Percentiles rank a stretch among this genome's conserved stretches.
Conservation (phyloP, 2,113 vertebrate genomes). For the Tenrec ecaudatus region DNA sequence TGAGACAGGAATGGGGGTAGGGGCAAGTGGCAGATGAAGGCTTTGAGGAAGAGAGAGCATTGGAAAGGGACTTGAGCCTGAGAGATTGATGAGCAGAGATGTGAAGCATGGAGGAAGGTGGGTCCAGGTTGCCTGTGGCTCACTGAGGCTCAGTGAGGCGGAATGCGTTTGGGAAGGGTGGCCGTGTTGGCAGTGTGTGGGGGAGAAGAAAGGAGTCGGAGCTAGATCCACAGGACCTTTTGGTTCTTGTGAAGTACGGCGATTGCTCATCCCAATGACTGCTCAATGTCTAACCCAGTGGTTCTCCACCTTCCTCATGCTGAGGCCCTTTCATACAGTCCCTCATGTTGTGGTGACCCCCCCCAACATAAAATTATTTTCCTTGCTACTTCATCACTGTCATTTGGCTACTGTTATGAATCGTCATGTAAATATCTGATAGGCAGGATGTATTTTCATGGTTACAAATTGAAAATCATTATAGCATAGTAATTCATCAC, state of each 20-base stretch:
- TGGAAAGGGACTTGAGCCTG: not conserved
- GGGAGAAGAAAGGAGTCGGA: not conserved
- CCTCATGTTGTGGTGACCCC: no score
- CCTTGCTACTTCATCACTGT: no score
- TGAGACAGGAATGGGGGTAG: fast-evolving
- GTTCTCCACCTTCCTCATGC: no score
- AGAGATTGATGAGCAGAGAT: not conserved
- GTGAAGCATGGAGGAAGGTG: not conserved
- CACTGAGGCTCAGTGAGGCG: not conserved
- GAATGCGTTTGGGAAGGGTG: not conserved
- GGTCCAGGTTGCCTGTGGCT: not conserved
- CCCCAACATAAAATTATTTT: no score
- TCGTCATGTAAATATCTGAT: no score
- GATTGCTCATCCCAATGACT: not conserved
- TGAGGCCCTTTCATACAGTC: no score
- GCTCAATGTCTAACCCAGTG: not conserved
- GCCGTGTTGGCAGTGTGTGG: not conserved
- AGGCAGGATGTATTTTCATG: no score
- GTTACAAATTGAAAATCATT: no score
- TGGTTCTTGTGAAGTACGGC: not conserved
- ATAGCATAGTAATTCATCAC: no score
- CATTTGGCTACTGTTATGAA: no score
- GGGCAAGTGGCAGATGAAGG: not conserved
- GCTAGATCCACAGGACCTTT: not conserved
- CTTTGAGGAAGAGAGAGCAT: not conserved